Base-by-base conservation (phyloP, 2,113 vertebrate genomes). In the Xenopus laevis region DNA sequence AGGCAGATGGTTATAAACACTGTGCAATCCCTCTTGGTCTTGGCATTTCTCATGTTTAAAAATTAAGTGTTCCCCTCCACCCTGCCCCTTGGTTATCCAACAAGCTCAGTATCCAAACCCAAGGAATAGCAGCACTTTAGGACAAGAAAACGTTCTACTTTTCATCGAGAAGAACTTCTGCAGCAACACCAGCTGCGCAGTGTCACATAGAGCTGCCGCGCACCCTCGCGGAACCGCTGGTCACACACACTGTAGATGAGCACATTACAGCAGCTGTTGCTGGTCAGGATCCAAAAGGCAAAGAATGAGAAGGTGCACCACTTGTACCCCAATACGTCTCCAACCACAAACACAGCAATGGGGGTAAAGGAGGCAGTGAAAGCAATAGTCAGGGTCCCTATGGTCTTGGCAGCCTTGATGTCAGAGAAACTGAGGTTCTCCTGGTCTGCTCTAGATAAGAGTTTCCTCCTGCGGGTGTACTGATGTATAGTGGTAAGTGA, bases 281-380 rank as follows among this genome's bases (percentile, higher is more conserved):
- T 79, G 20, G 90, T 81, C 81, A 93, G 81, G 77, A 90, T 89
- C 92, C 92, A 93, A 74, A 93, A 93, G 21, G 91, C 86, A 23
- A 92, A 87, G 65, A 92, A 91, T 0, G 90, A 91, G 61, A 92
- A 93, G 77, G 82, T 87, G 79, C 92, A 92, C 90, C 92, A 92
- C 67, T 85, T 68, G 33, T 91, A 89, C 3, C 92, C 92, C 72
- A 88, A 40, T 23, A 92, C 91, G 2, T 92, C 90, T 2, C 90
- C 91, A 0, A 92, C 86, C 1, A 92, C 90, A 20, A 91, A 92
- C 47, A 92, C 89, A 0, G 91, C 89, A 2, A 93, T 86, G 16
- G 92, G 90, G 0, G 86, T 91, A 81, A 92, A 93, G 0, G 90
- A 92, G 0, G 79, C 87, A 0, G 89, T 90, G 53, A 92, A 92